Percentiles rank a stretch among this genome's conserved stretches.
Conservation (phyloP, 1,140 invertebrate species). For the Ostrea edulis region DNA sequence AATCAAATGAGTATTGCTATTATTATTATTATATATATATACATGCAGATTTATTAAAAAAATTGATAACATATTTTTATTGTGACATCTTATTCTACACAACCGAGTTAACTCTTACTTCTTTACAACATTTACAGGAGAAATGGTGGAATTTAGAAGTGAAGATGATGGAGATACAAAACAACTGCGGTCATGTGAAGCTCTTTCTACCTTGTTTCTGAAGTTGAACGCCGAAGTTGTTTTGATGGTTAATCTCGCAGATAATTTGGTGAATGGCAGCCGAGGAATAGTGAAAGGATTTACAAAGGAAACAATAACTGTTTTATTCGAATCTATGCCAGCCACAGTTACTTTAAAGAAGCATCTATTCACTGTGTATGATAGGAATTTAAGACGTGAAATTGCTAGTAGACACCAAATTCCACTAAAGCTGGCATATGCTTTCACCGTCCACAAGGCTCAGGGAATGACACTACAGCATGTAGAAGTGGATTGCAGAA, state of each 20-base stretch:
- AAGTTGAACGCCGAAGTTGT: slow-evolving; percentile 44
- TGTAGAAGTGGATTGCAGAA: slow-evolving; percentile 48
- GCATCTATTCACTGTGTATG: no score
- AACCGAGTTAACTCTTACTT: neutral
- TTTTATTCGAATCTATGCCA: slow-evolving; percentile 32
- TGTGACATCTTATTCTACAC: neutral
- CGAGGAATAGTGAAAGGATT: slow-evolving; percentile 38
- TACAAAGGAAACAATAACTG: slow-evolving; percentile 21
- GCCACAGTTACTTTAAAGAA: neutral
- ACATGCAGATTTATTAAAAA: neutral
- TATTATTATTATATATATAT: neutral
- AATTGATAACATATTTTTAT: neutral
- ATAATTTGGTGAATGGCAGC: slow-evolving; percentile 48
- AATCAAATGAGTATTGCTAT: neutral
- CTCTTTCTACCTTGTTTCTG: neutral
- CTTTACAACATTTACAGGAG: slow-evolving; percentile 1
- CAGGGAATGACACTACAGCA: slow-evolving; percentile 53
- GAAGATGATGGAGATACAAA: no score
- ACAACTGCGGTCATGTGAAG: neutral
- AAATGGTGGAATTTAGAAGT: neutral
- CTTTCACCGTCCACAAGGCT: slow-evolving; percentile 49
- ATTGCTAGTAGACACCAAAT: slow-evolving; percentile 13
- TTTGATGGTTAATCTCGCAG: slow-evolving; percentile 28
- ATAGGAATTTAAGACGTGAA: slow-evolving; percentile 24
- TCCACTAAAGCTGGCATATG: slow-evolving; percentile 49